A percentile compares a stretch with the other conserved stretches of the same genome.
These are phyloP conservation scores for Platysteira castanea DNA, from an alignment of 2,113 vertebrate species.

Conservation along the genomic window DNA sequence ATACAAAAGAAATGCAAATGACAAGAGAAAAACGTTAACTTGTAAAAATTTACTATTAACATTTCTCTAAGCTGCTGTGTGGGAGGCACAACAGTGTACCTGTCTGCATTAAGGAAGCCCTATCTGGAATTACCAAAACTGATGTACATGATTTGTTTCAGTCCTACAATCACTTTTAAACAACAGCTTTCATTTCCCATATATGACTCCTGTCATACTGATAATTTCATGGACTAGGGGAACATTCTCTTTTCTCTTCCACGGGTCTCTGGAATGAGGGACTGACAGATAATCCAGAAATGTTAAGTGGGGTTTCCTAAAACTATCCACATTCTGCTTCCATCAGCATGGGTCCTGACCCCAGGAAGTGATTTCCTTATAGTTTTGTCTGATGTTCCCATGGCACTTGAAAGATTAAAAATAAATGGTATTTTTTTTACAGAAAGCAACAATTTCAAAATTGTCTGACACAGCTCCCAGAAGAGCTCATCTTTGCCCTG, in stretches of 20 bases:
- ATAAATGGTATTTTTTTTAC: background rate
- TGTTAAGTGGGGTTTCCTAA: background rate
- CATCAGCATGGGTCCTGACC: background rate
- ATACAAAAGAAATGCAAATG: background rate
- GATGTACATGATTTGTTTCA: background rate
- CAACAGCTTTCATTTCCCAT: background rate
- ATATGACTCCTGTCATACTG: background rate
- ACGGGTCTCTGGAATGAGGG: background rate
- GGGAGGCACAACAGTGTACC: background rate
- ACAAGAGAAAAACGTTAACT: background rate
- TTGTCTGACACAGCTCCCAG: background rate
- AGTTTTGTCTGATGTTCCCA: background rate
- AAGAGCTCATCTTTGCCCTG: background rate
- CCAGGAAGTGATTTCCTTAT: background rate
- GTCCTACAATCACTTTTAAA: background rate
- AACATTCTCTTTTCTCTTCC: background rate
- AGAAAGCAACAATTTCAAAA: background rate
- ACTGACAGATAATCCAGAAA: background rate
- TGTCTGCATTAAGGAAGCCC: background rate
- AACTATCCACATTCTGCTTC: background rate
- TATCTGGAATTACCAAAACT: background rate
- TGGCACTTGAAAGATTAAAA: background rate
- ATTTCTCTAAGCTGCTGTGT: background rate
- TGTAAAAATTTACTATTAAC: background rate
- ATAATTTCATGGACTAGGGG: background rate